Conservation (phyloP, 1,140 invertebrate species). For the Neotoxoptera formosana region DNA sequence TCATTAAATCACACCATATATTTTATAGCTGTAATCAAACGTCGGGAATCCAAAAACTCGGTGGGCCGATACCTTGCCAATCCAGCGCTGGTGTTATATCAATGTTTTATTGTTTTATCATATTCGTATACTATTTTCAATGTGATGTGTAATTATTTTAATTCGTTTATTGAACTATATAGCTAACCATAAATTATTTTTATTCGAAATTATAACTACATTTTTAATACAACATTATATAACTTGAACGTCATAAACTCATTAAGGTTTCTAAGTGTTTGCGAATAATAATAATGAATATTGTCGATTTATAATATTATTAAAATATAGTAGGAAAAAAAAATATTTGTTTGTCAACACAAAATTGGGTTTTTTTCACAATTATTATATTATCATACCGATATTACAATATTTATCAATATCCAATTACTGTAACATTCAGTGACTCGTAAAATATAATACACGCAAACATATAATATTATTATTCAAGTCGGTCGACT, state of each 20-base stretch:
- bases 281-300: not conserved
- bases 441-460: too few species aligned
- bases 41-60: too few species aligned
- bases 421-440: not conserved
- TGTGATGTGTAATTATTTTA: not conserved
- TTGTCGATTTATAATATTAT: too few species aligned
- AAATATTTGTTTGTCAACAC: too few species aligned
- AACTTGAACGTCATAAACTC: not conserved
- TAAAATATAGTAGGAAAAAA: not conserved
- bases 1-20: too few species aligned
- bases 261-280: not conserved
- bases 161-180: not conserved
- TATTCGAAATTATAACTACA: not conserved
- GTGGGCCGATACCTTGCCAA: too few species aligned
- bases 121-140: not conserved
- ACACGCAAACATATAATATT: not conserved
- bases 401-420: not conserved
- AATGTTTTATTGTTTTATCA: too few species aligned
- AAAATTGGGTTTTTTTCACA: too few species aligned
- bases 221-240: not conserved
- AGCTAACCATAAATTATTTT: not conserved
- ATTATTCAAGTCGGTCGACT: not conserved
- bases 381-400: not conserved
- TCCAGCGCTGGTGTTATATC: too few species aligned
- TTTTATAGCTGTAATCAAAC: too few species aligned